Evolutionary conservation across 2,797 vertebrate species (phyloP), one percentile per base, ranked within the genome.

Genomic region (Onychomys arenicola): DNA sequence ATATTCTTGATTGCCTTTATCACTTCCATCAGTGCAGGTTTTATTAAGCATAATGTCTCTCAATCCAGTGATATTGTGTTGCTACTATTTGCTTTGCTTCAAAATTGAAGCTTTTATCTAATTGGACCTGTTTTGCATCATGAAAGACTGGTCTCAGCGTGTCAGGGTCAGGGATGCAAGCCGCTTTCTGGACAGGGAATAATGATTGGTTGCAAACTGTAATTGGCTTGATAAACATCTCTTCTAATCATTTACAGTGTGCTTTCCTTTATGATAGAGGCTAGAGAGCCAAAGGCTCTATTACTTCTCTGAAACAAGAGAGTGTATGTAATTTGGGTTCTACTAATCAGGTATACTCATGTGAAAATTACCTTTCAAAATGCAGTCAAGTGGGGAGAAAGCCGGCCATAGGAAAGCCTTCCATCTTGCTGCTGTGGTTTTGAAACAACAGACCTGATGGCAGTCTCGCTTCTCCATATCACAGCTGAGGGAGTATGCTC

Each of bases 41-140:
- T 85, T 89, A 95, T 71, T 94, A 71, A 97, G 43, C 55, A 59
- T 88, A 93, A 96, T 96, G 78, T 95, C 96, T 91, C 89, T 92
- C 69, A 94, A 34, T 65, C 59, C 82, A 86, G 19, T 75, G 83
- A 89, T 80, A 96, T 94, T 96, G 93, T 76, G 73, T 91, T 90
- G 91, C 87, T 92, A 89, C 81, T 90, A 76, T 96, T 85, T 85
- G 65, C 82, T 92, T 96, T 89, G 91, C 82, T 93, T 91, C 92
- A 80, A 78, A 97, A 95, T 52, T 92, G 77, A 96, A 80, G 83
- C 85, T 97, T 96, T 96, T 97, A 97, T 96, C 86, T 97, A 92
- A 95, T 76, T 96, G 83, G 61, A 65, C 91, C 75, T 95, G 89
- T 92, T 96, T 95, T 73, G 86, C 90, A 95, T 91, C 69, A 96